A percentile compares a stretch with the other conserved stretches of the same genome.
phyloP scores from a whole-genome alignment of 92 coral and sea anemone species.

The Phenganax marumi region DNA sequence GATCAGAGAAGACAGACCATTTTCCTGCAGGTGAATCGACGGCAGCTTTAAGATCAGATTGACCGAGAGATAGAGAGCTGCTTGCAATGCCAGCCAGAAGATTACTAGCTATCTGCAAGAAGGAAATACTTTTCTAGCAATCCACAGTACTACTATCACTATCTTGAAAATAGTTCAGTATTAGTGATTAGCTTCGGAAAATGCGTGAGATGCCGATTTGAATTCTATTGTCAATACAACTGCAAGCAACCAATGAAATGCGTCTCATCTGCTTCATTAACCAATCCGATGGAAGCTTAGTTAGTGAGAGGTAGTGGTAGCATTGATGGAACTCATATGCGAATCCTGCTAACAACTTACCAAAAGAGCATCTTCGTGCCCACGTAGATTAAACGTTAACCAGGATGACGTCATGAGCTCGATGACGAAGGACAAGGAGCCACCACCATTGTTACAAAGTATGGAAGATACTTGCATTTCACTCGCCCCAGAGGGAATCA shows the following conservation, averaged over 20 bases:
- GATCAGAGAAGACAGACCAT: conserved; percentile 85
- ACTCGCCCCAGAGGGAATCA: conserved; percentile 69
- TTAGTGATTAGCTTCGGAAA: too few relatives aligned
- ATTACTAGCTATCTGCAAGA: conserved; percentile 71
- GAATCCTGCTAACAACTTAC: conserved; percentile 42
- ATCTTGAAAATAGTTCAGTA: too few relatives aligned
- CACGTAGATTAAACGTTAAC: conserved; percentile 86
- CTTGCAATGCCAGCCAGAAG: conserved; percentile 84
- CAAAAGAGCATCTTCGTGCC: conserved; percentile 78
- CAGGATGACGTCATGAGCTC: conserved; percentile 83
- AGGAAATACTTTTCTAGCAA: background rate
- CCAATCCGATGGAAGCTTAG: too few relatives aligned
- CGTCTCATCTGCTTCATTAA: too few relatives aligned
- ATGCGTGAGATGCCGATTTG: too few relatives aligned
- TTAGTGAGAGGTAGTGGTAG: background rate
- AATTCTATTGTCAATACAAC: too few relatives aligned
- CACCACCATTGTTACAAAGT: conserved; percentile 90
- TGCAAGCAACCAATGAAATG: too few relatives aligned
- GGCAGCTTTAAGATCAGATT: conserved; percentile 58
- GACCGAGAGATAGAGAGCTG: conserved; percentile 58
- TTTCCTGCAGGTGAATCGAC: conserved; percentile 54
- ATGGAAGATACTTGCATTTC: conserved; percentile 60
- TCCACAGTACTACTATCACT: background rate
- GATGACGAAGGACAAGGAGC: conserved; percentile 82
- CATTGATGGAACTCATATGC: background rate